Percentiles rank a stretch among this genome's conserved stretches.
Conservation (phyloP, 2,888 invertebrate genomes). For the Muscina levida region DNA sequence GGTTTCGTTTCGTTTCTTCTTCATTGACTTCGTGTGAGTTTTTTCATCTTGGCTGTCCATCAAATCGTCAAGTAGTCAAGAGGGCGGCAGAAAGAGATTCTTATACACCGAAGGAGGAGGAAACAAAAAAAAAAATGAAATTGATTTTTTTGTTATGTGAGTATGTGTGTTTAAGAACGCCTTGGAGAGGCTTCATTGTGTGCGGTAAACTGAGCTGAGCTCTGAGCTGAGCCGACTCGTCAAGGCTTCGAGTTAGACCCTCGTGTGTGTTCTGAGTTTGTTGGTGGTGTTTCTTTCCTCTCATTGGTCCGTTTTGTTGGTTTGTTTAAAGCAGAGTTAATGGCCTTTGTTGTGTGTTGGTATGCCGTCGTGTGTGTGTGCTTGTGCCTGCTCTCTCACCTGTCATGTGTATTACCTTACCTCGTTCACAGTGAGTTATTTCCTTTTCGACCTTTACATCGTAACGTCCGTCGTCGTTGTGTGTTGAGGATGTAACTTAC, state of each 20-base stretch:
- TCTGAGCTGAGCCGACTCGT: not conserved
- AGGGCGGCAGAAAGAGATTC: not conserved
- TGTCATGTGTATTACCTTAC: no score
- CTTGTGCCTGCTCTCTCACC: not conserved
- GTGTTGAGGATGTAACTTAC: not conserved
- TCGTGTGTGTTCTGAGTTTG: conserved; percentile 3
- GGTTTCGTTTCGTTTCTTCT: no score
- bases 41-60: conserved; percentile 10
- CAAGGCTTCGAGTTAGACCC: no score
- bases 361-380: not conserved
- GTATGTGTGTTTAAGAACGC: no score
- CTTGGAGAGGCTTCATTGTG: conserved; percentile 10
- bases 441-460: no score
- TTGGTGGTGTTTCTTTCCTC: conserved; percentile 7
- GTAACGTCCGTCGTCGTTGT: no score
- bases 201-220: not conserved
- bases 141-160: not conserved
- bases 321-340: no score
- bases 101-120: not conserved
- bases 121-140: conserved; percentile 5
- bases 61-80: not conserved
- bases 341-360: not conserved
- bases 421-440: no score
- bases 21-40: not conserved
- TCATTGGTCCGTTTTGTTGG: not conserved